Evolutionary conservation across 2,888 invertebrate genomes (phyloP).

Genomic region (Rotaria sp.): DNA sequence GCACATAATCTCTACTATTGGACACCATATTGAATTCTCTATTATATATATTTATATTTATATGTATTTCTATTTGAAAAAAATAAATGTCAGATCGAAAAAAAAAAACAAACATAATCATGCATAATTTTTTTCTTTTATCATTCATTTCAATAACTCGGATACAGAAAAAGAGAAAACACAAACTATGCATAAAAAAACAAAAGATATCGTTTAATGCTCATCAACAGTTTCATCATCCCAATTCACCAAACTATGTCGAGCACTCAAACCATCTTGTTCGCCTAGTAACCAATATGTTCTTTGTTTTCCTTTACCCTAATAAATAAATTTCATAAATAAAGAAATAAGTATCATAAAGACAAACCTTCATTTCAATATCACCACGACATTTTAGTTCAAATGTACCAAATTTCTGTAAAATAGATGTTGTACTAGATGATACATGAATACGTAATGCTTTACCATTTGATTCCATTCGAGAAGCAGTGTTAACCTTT

Average conservation of each 20-base stretch:
- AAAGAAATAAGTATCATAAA: not conserved
- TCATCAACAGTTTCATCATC: conserved; percentile 7
- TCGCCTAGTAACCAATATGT: conserved; percentile 49
- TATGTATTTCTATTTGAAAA: not conserved
- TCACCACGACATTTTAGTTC: conserved; percentile 74
- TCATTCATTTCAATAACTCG: conserved; percentile 5
- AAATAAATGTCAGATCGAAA: conserved; percentile 5
- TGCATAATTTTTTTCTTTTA: not conserved
- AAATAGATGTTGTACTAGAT: conserved; percentile 71
- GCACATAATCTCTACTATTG: conserved; percentile 1
- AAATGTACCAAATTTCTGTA: conserved; percentile 78
- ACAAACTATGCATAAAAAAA: not conserved
- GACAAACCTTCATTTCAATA: conserved; percentile 71
- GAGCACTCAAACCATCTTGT: conserved; percentile 33
- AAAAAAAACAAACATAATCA: not conserved
- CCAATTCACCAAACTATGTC: conserved; percentile 11
- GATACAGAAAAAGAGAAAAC: not conserved
- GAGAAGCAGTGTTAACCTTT: conserved; percentile 56
- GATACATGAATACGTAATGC: conserved; percentile 85
- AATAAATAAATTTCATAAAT: not conserved
- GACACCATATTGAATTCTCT: not conserved
- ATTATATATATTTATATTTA: not conserved
- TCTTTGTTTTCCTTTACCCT: conserved; percentile 47
- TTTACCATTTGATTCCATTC: conserved; percentile 70
- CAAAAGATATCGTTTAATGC: not conserved